Base-by-base conservation (phyloP, 1,140 invertebrate species). In the Araneus ventricosus region DNA sequence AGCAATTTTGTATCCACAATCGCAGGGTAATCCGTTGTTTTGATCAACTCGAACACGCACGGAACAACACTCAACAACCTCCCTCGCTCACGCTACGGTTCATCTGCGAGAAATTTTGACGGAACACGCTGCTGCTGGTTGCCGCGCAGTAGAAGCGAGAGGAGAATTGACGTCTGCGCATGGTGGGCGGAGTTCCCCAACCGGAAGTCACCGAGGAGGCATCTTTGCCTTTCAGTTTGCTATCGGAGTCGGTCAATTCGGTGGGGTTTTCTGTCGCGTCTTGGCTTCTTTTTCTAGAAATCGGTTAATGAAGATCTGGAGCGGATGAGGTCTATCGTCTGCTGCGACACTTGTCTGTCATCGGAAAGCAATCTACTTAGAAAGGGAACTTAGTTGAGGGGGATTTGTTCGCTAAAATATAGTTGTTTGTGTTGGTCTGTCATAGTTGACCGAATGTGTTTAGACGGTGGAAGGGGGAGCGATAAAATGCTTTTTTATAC, bases 211-310 rank as follows among this genome's bases (percentile, higher is more conserved):
- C 24, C 2, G 39, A 41, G 80, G 80, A 45, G 45, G 80, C 80
- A 84, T 84, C 80, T 84, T 52, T 84, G n/a, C 37, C n/a, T 30
- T 45, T 45, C 27, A 45, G 39, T 45, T 27, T 27, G 80, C 24
- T 84, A 84, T 52, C 80, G 20, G 80, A 84, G 80, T 84, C 80
- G 80, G 80, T 84, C 45, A 84, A 45, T 84, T 84, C 24, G 14
- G 39, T 84, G 1, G 80, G 80, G 41, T 27, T 84, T 45, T 52
- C 39, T 84, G 39, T 8, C 8, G 1, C 39, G 39, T 41, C 8
- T 37, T 63, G 5, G 30, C 14, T 75, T 75, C n/a, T 70, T 70
- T 75, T 75, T 37, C 70, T 22, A 2, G 30, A 75, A 75, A 75
- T 37, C 10, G 67, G 7, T 17, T 75, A 37, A 75, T 75, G 70